These are phyloP conservation scores for Thunnus thynnus DNA, from an alignment of 2,113 vertebrate species.

Conservation along the genomic window DNA sequence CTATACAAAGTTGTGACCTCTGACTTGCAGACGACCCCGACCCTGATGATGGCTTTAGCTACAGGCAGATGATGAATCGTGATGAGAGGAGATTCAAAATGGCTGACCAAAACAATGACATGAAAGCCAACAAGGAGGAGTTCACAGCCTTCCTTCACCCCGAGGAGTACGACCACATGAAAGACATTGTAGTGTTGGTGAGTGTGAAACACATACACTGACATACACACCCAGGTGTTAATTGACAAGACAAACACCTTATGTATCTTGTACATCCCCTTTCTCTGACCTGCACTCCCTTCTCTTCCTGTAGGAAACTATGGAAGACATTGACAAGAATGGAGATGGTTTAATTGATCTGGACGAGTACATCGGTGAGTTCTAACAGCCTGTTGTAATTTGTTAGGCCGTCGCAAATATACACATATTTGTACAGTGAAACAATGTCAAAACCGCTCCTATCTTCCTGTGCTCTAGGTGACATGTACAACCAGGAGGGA, in stretches of 20 bases:
- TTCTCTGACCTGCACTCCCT: neutral
- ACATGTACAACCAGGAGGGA: slow-evolving; percentile 96
- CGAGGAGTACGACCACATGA: slow-evolving; percentile 98
- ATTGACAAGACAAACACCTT: neutral
- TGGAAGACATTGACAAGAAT: slow-evolving; percentile 99
- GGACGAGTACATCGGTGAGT: slow-evolving; percentile 96
- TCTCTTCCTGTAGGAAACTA: slow-evolving; percentile 89
- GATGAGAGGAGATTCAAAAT: slow-evolving; percentile 97
- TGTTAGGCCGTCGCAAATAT: neutral
- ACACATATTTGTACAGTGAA: no score
- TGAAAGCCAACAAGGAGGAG: slow-evolving; percentile 94
- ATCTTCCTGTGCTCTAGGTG: slow-evolving; percentile 82
- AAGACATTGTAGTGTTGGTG: slow-evolving; percentile 96
- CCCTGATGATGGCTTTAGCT: slow-evolving; percentile 95
- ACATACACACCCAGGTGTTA: neutral
- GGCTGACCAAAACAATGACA: slow-evolving; percentile 90
- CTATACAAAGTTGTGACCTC: slow-evolving; percentile 13
- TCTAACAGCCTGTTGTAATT: neutral
- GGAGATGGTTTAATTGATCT: slow-evolving; percentile 97
- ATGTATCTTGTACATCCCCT: neutral
- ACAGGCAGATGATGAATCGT: slow-evolving; percentile 96
- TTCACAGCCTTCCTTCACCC: slow-evolving; percentile 98
- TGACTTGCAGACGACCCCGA: slow-evolving; percentile 90
- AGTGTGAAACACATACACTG: slow-evolving; percentile 24
- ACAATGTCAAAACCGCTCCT: neutral